Base-by-base conservation (phyloP, 2,888 invertebrate genomes). In the Onchidella celtica region DNA sequence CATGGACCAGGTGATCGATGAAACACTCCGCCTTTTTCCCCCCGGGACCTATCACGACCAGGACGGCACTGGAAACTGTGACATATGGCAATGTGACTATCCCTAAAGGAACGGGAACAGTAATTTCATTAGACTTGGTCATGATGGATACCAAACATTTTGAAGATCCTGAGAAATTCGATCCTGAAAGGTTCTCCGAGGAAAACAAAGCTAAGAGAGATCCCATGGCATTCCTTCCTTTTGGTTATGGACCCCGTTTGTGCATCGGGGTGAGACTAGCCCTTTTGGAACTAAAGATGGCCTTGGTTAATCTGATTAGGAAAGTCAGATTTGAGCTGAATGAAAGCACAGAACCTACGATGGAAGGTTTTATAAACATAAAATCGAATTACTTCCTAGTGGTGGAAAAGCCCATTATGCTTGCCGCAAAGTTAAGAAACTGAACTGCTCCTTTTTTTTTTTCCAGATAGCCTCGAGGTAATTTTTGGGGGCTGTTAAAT, bases 301-400 rank as follows among this genome's bases (percentile, higher is more conserved):
- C 29, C n/a, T 27, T 69, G 38, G 69, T 38, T 3, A 36, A 69
- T 38, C 38, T 69, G 11, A 14, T 69, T n/a, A 34, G 40, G 40
- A 69, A 69, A 24, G 40, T 69, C 38, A 69, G 24, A 27, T 6
- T 69, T 69, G 69, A 69, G 40, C 69, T 69, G 69, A 69, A 38
- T 24, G 69, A 69, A 24, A 34, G 9, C 3, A 69, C 69, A 9
- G 38, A 38, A n/a, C 69, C 69, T 24, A 36, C 4, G 32, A 21
- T 27, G 3, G 69, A 24, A 21, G 69, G 24, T 38, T 36, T 38
- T 4, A n/a, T 69, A 9, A 17, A 36, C 38, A 69, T 32, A 66
- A 24, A 9, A 24, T 66, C 32, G 24, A 27, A 66, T 29, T 27
- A 32, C 3, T 3, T 66, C 21, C 3, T 66, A 11, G 32, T 66